A percentile compares a stretch with the other conserved stretches of the same genome.
Conservation (phyloP, 1,140 invertebrate genomes). For the Hypsibius dujardini region DNA sequence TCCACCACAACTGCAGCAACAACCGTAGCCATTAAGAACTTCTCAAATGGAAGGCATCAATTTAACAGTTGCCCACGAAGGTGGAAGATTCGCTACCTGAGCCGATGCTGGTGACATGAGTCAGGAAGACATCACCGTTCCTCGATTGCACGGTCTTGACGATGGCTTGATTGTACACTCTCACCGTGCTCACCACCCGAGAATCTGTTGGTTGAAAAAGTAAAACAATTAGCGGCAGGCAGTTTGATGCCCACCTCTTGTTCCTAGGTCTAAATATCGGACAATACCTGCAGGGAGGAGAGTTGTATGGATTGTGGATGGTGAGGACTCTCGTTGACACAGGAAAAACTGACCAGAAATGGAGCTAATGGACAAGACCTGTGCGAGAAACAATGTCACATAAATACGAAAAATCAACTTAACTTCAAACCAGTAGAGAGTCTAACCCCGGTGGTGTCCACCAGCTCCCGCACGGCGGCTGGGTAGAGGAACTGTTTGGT, state of each 20-base stretch:
- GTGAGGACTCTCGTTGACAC: not conserved
- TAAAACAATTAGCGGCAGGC: not conserved
- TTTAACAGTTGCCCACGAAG: not conserved
- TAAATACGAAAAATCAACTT: not conserved
- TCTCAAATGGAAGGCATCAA: not conserved
- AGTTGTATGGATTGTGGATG: not conserved
- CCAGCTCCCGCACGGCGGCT: not conserved
- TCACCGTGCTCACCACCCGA: not conserved
- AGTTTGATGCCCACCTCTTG: not conserved
- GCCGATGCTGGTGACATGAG: not conserved
- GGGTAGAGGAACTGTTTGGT: not conserved
- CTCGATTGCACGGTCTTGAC: not conserved
- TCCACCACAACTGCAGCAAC: constrained; percentile 1
- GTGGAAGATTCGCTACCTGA: not conserved
- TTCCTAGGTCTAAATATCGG: not conserved
- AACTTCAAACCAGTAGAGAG: not conserved
- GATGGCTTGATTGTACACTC: not conserved
- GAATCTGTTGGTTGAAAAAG: not conserved
- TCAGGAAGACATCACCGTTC: not conserved
- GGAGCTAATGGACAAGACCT: not conserved
- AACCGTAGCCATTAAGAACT: not conserved
- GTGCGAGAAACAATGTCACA: not conserved
- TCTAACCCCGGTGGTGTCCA: not conserved
- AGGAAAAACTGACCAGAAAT: not conserved
- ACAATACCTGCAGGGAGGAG: not conserved